Percentiles rank a stretch among this genome's conserved stretches.
These are phyloP conservation scores for Hartigia nigra DNA, from an alignment of 2,888 invertebrate species.

Conservation along the genomic window DNA sequence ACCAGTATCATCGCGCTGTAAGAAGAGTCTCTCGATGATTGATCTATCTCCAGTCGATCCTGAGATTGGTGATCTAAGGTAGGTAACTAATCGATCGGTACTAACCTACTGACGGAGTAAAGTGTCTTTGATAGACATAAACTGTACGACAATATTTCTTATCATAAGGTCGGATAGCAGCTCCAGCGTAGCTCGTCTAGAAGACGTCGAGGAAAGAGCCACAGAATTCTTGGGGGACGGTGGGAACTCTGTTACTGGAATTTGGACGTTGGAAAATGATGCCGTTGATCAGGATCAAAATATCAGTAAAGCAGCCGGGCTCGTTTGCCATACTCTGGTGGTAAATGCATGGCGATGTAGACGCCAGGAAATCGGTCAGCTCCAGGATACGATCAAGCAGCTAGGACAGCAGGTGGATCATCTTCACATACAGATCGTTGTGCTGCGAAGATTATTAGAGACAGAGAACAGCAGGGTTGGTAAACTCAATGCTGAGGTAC, in stretches of 20 bases:
- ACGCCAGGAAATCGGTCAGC: conserved; percentile 67
- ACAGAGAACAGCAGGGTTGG: conserved; percentile 71
- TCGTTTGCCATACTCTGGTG: conserved; percentile 67
- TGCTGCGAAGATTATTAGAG: conserved; percentile 71
- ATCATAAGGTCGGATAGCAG: conserved; percentile 29
- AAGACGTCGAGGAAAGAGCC: conserved; percentile 33
- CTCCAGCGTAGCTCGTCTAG: conserved; percentile 26
- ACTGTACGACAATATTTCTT: neutral
- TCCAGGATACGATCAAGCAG: conserved; percentile 66
- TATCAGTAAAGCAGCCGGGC: conserved; percentile 62
- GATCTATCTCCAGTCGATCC: conserved; percentile 47
- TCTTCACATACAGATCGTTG: conserved; percentile 70
- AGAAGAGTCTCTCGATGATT: conserved; percentile 57
- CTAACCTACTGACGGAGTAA: neutral
- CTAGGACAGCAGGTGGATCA: conserved; percentile 67
- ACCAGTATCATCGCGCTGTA: conserved; percentile 27
- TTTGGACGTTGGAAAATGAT: conserved; percentile 16
- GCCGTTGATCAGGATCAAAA: neutral
- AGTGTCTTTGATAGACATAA: neutral
- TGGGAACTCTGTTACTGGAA: conserved; percentile 23
- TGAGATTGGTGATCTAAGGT: conserved; percentile 44
- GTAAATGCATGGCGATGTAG: conserved; percentile 70
- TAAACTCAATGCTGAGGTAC: conserved; percentile 67
- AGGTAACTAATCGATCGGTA: neutral
- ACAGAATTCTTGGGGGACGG: conserved; percentile 31